These are phyloP conservation scores for Luperina nickerlii DNA, from an alignment of 2,888 invertebrate genomes.

Conservation along the genomic window DNA sequence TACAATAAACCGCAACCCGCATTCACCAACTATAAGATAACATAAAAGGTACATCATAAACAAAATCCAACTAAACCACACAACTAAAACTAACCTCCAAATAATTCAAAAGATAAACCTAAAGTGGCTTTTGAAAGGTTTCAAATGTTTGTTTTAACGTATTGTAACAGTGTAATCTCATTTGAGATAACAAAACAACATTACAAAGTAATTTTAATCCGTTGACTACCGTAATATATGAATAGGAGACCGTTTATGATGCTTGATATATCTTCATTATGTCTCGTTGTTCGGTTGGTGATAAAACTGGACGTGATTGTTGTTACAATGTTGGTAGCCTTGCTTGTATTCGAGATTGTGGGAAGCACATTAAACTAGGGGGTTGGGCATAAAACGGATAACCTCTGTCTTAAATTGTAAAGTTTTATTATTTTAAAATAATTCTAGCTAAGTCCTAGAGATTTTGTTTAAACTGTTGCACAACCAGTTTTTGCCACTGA, in stretches of 20 bases:
- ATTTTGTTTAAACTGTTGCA: background rate
- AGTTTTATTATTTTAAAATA: conserved; percentile 1
- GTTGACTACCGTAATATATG: conserved; percentile 51
- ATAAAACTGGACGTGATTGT: conserved; percentile 57
- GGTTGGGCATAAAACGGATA: conserved; percentile 22
- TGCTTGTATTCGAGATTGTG: conserved; percentile 39
- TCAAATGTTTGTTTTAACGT: conserved; percentile 48
- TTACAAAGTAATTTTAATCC: conserved; percentile 65
- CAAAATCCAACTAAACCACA: conserved; percentile 43
- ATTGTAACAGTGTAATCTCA: conserved; percentile 47
- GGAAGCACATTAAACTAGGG: conserved; percentile 10
- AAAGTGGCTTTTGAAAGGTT: conserved; percentile 49
- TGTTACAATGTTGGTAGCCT: conserved; percentile 51
- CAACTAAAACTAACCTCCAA: conserved; percentile 49
- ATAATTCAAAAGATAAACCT: conserved; percentile 56
- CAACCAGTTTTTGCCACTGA: background rate
- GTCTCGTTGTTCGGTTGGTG: conserved; percentile 44
- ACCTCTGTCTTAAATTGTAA: conserved; percentile 7
- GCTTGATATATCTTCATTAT: conserved; percentile 62
- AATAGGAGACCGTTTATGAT: conserved; percentile 57
- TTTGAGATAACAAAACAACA: conserved; percentile 48
- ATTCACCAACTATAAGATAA: conserved; percentile 34
- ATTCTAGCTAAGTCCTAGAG: background rate
- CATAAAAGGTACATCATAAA: conserved; percentile 35
- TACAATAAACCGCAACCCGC: conserved; percentile 30